Base-by-base conservation (phyloP, 1,140 invertebrate species). In the Tetramorium alpestre region DNA sequence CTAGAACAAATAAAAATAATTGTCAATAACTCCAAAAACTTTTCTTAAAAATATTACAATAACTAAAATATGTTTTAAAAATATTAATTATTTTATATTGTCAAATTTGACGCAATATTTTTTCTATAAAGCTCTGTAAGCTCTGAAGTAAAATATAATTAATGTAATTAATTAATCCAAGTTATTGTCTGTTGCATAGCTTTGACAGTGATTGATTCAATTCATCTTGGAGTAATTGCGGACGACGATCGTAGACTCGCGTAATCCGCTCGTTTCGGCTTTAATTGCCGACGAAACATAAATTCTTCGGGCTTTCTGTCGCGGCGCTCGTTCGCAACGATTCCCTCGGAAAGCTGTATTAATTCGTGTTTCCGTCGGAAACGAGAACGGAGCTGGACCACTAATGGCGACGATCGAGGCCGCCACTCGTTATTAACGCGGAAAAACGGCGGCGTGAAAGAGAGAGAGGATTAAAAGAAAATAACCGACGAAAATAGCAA, bases 241-340 rank as follows among this genome's bases (percentile, higher is more conserved):
- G 8, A 3, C 33, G 62, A 80, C 33, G 47, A 28, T 80, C 51
- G 33, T 38, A 62, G n/a, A 69, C 22, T n/a, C 33, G 47, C 65
- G 44, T 77, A 67, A 75, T 70, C 44, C 88, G 87, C 87, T 91
- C 90, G 90, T 92, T 93, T 56, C 77, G 75, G 82, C 89, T 91
- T 69, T 93, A 93, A 93, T 93, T 93, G 90, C 87, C 82, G 77
- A 28, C 77, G 90, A 89, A 93, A 92, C 89, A 93, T 93, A 93
- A 93, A 93, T 93, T 93, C 92, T 92, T 92, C 92, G 85, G 89
- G 73, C 64, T 82, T 82, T 72, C 65, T n/a, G 78, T 47, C 70
- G 51, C 78, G 60, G 56, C 58, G 16, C 25, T 47, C 41, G 41
- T 25, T 87, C 88, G 89, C 76, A 64, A 67, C 60, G 44, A 92